Evolutionary conservation across 2,797 vertebrate species (phyloP), one percentile per base, ranked within the genome.

Genomic region (Urocyon cinereoargenteus): DNA sequence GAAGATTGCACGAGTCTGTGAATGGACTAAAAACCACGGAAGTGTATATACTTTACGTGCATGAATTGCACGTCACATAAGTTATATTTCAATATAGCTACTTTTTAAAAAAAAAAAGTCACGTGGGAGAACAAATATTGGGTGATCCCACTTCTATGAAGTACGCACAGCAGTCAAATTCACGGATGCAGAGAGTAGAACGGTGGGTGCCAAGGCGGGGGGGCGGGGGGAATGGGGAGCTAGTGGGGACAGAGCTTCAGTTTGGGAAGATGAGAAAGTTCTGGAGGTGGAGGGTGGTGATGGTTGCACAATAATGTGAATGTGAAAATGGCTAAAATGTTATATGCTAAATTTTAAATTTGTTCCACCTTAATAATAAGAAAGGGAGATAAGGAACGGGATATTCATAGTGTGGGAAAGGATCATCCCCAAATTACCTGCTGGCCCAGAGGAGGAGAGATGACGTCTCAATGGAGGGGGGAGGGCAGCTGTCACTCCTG

Each of bases 381-480:
- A n/a, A 49, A 61, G 4, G 59, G 3, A 40, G 31, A n/a, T 24
- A 11, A 31, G 11, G n/a, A 49, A 49, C 3, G 13, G 34, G 10
- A 36, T 31, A 4, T 2, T 31, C 22, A 12, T 31, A 34, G 28
- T n/a, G n/a, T 21, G n/a, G 21, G 68, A 51, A n/a, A 36, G 68
- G 59, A 36, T 51, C 24, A 13, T 14, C 57, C 34, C 45, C 40
- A 31, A 26, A 40, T 59, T 9, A 49, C 24, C 12, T 36, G 24
- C 40, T 77, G 45, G 34, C 24, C 61, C 36, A 59, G 19, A 68
- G 61, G 64, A 12, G 51, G 31, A 49, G 21, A 24, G 4, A 6
- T 0, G 22, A 2, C 16, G 57, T 45, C 53, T 72, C 40, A 1
- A 3, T 1, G n/a, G 49, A 31, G 13, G 53, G 4, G 34, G 13